phyloP scores from a whole-genome alignment of 2,113 vertebrate species.

The Thunnus thynnus region DNA sequence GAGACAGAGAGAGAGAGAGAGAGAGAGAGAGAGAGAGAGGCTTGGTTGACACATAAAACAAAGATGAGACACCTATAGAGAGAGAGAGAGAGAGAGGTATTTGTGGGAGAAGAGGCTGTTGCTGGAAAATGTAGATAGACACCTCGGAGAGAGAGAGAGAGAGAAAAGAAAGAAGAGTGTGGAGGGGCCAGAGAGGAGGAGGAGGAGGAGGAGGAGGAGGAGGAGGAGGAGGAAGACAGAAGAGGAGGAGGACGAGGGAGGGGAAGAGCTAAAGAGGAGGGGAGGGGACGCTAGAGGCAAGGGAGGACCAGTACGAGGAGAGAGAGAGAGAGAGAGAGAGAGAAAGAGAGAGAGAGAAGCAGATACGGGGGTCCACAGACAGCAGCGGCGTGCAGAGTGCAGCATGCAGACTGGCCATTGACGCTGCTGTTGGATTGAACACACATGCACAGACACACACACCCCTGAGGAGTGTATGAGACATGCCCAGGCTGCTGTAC shows the following conservation, averaged over 20 bases:
- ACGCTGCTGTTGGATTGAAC: constrained; percentile 69
- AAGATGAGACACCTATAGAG: constrained; percentile 68
- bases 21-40: constrained; percentile 5
- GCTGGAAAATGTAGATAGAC: constrained; percentile 74
- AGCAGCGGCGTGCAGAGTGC: constrained; percentile 72
- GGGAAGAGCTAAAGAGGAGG: constrained; percentile 58
- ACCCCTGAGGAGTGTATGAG: constrained; percentile 83
- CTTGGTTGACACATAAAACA: constrained; percentile 69
- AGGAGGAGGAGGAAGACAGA: constrained; percentile 24
- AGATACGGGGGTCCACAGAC: constrained; percentile 64
- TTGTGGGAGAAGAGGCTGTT: constrained; percentile 55
- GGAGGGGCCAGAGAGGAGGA: constrained; percentile 54
- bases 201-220: constrained; percentile 22
- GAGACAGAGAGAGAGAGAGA: constrained; percentile 36
- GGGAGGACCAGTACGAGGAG: constrained; percentile 58
- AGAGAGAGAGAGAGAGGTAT: constrained; percentile 15
- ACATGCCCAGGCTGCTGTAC: constrained; percentile 78
- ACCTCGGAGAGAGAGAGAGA: constrained; percentile 60
- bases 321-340: constrained; percentile 44
- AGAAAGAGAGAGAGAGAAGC: constrained; percentile 25
- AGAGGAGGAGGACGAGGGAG: constrained; percentile 42
- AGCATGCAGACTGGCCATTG: constrained; percentile 78
- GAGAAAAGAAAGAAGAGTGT: constrained; percentile 49
- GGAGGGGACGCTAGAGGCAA: constrained; percentile 57
- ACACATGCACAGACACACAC: constrained; percentile 53